phyloP scores from a whole-genome alignment of 2,113 vertebrate genomes.

The Psephotus haematonotus region DNA sequence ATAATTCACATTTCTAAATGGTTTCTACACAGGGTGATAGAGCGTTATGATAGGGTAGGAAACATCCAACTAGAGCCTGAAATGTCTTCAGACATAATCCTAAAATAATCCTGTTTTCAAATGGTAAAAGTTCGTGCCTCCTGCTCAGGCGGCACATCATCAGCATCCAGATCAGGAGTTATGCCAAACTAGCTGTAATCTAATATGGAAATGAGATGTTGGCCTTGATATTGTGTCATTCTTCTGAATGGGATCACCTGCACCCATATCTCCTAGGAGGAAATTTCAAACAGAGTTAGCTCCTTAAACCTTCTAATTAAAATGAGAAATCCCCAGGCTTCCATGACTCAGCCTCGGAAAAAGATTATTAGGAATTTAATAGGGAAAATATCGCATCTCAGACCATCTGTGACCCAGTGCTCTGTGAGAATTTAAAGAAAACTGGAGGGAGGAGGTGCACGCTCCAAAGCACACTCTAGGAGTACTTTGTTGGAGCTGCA shows the following conservation, averaged over 20 bases:
- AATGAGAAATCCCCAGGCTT: constrained; percentile 96
- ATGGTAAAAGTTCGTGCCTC: constrained; percentile 66
- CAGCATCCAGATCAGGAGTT: constrained; percentile 77
- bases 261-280: constrained; percentile 86
- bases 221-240: constrained; percentile 87
- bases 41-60: background rate
- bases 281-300: constrained; percentile 93
- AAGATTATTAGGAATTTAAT: constrained; percentile 99
- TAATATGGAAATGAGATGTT: constrained; percentile 94
- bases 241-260: constrained; percentile 88
- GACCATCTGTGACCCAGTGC: constrained; percentile 97
- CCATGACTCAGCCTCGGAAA: constrained; percentile 91
- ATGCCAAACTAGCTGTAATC: constrained; percentile 90
- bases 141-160: constrained; percentile 68
- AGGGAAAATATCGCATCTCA: constrained; percentile 95
- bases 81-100: constrained; percentile 54
- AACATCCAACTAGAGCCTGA: constrained; percentile 23
- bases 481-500: constrained; percentile 82
- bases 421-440: constrained; percentile 91
- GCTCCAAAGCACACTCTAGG: constrained; percentile 80
- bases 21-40: constrained; percentile 1
- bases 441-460: constrained; percentile 80
- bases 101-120: constrained; percentile 62
- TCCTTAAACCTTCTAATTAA: constrained; percentile 99
- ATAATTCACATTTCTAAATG: constrained; percentile 36